These are phyloP conservation scores for Branchellion lobata DNA, from an alignment of 2,888 invertebrate species.

Conservation along the genomic window DNA sequence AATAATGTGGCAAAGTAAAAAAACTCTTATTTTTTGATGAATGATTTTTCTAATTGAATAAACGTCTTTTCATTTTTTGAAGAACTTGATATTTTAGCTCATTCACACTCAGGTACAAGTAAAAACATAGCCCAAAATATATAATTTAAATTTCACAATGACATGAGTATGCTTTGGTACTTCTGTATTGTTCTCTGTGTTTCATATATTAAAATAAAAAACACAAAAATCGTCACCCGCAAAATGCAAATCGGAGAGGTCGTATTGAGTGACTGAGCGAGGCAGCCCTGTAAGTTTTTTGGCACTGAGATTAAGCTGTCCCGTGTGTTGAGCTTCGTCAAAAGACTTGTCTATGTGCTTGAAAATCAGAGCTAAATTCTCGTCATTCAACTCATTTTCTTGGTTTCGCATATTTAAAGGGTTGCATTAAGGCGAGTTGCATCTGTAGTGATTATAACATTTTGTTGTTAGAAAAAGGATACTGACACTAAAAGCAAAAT, in stretches of 20 bases:
- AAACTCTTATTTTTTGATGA: no score
- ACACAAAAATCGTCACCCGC: no score
- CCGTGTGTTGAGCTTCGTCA: conserved; percentile 38
- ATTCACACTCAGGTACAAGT: no score
- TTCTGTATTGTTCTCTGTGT: no score
- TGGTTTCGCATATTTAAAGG: conserved; percentile 11
- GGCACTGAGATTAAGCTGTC: conserved; percentile 21
- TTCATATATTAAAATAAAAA: no score
- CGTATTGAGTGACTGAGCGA: conserved; percentile 14
- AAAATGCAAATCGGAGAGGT: conserved; percentile 30
- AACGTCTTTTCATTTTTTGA: no score
- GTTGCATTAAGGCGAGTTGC: not conserved
- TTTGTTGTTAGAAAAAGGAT: not conserved
- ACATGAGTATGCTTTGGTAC: no score
- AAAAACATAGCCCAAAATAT: no score
- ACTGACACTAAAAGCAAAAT: not conserved
- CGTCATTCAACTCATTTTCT: conserved; percentile 18
- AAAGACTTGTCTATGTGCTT: conserved; percentile 32
- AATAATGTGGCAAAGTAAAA: not conserved
- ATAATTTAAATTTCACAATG: no score
- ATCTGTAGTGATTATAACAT: not conserved
- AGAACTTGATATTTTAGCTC: no score
- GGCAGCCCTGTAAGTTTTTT: conserved; percentile 29
- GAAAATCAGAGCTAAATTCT: conserved; percentile 15
- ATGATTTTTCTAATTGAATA: no score